Evolutionary conservation across 1,140 invertebrate genomes (phyloP), one percentile per base, ranked within the genome.

Genomic region (Pinna nobilis): DNA sequence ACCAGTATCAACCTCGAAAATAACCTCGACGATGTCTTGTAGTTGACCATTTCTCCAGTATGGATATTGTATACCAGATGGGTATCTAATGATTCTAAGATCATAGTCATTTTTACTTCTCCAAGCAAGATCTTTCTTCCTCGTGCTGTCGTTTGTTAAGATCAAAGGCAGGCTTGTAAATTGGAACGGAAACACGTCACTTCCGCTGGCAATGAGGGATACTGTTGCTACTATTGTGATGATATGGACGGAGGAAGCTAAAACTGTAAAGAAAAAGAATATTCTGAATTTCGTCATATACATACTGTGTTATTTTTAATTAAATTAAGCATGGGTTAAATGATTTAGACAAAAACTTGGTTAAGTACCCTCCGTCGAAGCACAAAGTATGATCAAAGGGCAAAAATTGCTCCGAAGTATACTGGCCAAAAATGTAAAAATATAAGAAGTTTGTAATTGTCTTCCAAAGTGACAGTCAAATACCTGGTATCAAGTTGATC

Each of bases 121-220:
- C 67, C 66, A 70, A 15, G 50, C 73, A 3, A 70, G 18, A 30
- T 75, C 73, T 55, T 65, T 37, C 18, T 44, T 70, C n/a, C 73
- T 50, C 4, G 50, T 53, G 13, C 49, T 51, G 41, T 75, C 66
- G 49, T 63, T 44, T 39, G 69, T 39, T 1, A 75, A 61, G 23
- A 70, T 39, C 32, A 75, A 60, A 5, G 73, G 73, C 28, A 75
- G 41, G 4, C 47, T 61, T 33, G 57, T 63, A 20, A 75, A 75
- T 25, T 75, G 50, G 5, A 69, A 59, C 6, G 73, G 73, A 50
- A 75, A 75, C 20, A 75, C 50, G 30, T 64, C 50, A 23, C 57
- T 25, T 0, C 73, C 73, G 20, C 50, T 37, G 2, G 59, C 28
- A 41, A 75, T 28, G 0, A 75, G 53, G 23, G 39, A 20, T 50